Conservation (phyloP, 2,797 vertebrate genomes). For the Girardinus metallicus region DNA sequence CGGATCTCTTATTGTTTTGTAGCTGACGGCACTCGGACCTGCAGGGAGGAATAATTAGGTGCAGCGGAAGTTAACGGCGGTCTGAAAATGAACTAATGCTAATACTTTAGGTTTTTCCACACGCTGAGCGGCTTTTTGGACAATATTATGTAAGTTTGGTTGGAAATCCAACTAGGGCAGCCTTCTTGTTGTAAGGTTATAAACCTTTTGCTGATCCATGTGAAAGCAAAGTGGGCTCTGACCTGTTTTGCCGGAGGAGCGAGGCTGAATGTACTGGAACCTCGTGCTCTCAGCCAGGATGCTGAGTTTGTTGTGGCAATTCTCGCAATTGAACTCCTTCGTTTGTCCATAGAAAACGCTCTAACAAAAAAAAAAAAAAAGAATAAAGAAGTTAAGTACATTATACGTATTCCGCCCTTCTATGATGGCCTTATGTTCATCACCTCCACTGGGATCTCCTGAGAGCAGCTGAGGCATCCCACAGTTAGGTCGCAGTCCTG, state of each 20-base stretch:
- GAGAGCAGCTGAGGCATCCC: conserved; percentile 83
- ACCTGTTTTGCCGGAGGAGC: conserved; percentile 71
- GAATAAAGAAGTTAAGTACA: not conserved
- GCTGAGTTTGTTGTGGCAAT: conserved; percentile 83
- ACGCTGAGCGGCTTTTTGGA: conserved; percentile 7
- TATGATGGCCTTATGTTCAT: not conserved
- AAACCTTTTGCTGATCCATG: conserved; percentile 25
- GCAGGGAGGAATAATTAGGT: not conserved
- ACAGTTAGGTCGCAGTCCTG: conserved; percentile 78
- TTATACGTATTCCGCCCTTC: not conserved
- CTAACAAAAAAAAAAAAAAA: conserved; percentile 59
- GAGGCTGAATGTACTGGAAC: conserved; percentile 81
- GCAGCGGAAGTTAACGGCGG: not conserved
- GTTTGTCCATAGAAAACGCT: conserved; percentile 80
- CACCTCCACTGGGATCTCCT: conserved; percentile 79
- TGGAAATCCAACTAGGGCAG: conserved; percentile 16
- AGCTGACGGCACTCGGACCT: conserved; percentile 57
- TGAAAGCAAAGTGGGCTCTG: conserved; percentile 30
- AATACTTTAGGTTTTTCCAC: not conserved
- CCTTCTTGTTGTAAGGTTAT: conserved; percentile 6
- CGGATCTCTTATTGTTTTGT: conserved; percentile 74
- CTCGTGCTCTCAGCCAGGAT: conserved; percentile 79
- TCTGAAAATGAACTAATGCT: not conserved
- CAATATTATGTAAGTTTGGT: conserved; percentile 1
- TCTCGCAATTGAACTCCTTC: conserved; percentile 81